Conservation (phyloP, 2,113 vertebrate genomes). For the Triplophysa tibetana region DNA sequence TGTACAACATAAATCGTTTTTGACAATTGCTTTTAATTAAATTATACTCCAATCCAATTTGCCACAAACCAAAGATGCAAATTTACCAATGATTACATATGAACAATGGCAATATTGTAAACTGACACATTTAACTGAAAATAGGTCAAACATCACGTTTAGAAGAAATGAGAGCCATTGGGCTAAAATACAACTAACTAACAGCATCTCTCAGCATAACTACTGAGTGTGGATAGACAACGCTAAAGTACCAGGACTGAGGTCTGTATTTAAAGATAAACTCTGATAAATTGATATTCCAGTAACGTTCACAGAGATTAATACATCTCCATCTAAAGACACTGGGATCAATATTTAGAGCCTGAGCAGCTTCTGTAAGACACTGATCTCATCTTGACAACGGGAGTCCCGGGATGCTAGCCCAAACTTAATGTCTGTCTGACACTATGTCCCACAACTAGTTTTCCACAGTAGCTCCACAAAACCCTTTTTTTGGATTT, state of each 20-base stretch:
- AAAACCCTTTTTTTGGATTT: background rate
- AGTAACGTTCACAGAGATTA: background rate
- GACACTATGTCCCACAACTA: background rate
- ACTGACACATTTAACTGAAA: no score
- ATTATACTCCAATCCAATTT: no score
- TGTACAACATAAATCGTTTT: no score
- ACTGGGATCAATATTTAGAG: background rate
- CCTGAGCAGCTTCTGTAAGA: background rate
- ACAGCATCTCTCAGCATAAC: background rate
- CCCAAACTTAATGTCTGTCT: background rate
- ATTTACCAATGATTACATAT: no score
- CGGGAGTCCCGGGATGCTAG: background rate
- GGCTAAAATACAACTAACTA: background rate
- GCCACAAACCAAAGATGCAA: no score
- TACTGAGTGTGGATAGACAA: background rate
- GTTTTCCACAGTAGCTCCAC: constrained; percentile 25
- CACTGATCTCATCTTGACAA: constrained; percentile 1
- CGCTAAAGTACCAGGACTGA: background rate
- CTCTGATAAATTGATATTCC: background rate
- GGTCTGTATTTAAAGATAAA: background rate
- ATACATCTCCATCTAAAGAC: background rate
- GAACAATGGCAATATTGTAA: no score
- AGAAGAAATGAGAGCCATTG: background rate
- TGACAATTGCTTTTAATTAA: no score
- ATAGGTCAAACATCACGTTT: no score